A percentile compares a stretch with the other conserved stretches of the same genome.
phyloP scores from a whole-genome alignment of 2,797 vertebrate genomes.

The Falco rusticolus region DNA sequence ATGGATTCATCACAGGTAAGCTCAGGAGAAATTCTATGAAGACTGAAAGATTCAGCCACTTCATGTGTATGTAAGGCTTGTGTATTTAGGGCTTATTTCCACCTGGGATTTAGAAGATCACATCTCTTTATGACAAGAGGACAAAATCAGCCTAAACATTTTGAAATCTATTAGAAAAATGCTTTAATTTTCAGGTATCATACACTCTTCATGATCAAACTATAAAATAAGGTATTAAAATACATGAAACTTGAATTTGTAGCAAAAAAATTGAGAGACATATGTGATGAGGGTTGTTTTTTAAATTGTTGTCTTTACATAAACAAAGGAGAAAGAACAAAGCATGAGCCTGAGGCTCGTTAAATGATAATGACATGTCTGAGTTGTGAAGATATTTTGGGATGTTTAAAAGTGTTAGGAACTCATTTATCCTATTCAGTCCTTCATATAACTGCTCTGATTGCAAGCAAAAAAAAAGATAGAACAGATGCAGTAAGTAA shows the following conservation, averaged over 20 bases:
- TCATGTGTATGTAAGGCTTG: not conserved
- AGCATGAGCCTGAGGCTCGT: not conserved
- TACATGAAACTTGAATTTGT: not conserved
- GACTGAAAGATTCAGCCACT: not conserved
- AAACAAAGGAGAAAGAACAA: not conserved
- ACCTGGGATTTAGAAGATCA: not conserved
- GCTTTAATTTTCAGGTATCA: not conserved
- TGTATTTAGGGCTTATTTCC: not conserved
- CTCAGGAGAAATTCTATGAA: not conserved
- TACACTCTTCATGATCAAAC: not conserved
- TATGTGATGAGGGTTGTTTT: not conserved
- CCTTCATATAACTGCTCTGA: not conserved
- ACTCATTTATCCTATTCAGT: slow-evolving; percentile 26
- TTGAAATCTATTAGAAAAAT: not conserved
- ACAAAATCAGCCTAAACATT: not conserved
- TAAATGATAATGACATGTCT: not conserved
- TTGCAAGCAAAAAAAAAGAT: not conserved
- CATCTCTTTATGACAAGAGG: not conserved
- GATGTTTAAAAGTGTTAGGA: not conserved
- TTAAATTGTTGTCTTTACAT: not conserved
- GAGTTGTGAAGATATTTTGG: slow-evolving; percentile 14
- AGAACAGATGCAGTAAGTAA: not conserved
- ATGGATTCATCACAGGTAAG: not conserved
- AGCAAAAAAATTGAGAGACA: not conserved
- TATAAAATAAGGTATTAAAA: not conserved